phyloP scores from a whole-genome alignment of 2,888 invertebrate species.

The Microctonus hyperodae region DNA sequence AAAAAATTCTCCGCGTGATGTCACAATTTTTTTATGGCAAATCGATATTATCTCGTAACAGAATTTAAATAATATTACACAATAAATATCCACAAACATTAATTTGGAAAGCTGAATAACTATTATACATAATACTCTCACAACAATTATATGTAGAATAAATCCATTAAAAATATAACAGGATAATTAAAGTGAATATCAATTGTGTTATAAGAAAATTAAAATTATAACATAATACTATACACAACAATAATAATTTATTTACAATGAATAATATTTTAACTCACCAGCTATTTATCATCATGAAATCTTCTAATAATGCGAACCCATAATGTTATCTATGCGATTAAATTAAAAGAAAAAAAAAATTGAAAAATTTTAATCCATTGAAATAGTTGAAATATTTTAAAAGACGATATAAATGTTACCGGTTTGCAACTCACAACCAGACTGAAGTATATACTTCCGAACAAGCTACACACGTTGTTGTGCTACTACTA shows the following conservation, averaged over 20 bases:
- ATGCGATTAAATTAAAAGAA: too few species aligned
- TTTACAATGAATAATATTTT: background rate
- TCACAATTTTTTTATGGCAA: background rate
- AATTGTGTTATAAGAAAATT: too few species aligned
- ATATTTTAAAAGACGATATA: slow-evolving; percentile 1
- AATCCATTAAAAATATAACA: background rate
- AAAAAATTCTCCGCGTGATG: background rate
- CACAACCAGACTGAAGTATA: slow-evolving; percentile 47
- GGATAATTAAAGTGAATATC: background rate
- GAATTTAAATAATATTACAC: background rate
- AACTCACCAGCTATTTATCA: background rate
- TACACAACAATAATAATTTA: background rate
- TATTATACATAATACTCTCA: background rate
- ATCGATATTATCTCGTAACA: background rate
- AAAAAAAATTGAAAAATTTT: background rate
- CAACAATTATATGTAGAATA: background rate
- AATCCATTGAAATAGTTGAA: background rate
- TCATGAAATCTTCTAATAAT: background rate
- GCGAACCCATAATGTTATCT: background rate
- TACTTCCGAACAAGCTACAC: slow-evolving; percentile 36
- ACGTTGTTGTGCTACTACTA: slow-evolving; percentile 28
- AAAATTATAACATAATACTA: too few species aligned
- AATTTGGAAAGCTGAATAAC: background rate
- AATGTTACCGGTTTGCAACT: slow-evolving; percentile 45
- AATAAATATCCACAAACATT: background rate